Conservation (phyloP, 2,888 invertebrate species). For the Ametastegia equiseti region DNA sequence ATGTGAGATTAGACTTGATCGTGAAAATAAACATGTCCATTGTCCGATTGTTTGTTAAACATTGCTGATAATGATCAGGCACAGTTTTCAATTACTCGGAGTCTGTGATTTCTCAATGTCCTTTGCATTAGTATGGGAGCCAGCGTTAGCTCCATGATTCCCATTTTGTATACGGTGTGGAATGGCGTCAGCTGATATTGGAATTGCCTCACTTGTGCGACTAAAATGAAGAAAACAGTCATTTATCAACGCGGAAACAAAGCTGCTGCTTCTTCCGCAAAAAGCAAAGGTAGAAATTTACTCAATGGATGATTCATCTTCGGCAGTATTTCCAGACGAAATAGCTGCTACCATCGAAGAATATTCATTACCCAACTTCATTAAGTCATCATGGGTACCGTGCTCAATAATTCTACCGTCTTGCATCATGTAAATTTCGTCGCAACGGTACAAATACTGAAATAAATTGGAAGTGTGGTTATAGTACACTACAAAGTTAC, state of each 20-base stretch:
- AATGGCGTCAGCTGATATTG: background rate
- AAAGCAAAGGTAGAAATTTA: background rate
- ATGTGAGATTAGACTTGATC: background rate
- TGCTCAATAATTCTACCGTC: conserved; percentile 78
- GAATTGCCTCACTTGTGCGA: background rate
- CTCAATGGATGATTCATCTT: background rate
- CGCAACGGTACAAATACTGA: conserved; percentile 78
- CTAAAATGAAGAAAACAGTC: background rate
- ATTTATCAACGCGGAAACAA: background rate
- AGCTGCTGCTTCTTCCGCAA: background rate
- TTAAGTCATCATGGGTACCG: conserved; percentile 78
- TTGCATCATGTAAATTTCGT: conserved; percentile 79
- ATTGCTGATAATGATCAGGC: background rate
- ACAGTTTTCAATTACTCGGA: background rate
- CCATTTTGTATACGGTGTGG: background rate
- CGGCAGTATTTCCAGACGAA: conserved; percentile 40
- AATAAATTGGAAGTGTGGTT: background rate
- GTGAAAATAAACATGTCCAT: background rate
- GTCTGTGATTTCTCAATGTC: background rate
- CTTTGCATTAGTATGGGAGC: background rate
- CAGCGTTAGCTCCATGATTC: background rate
- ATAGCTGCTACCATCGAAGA: conserved; percentile 65
- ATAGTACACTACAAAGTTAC: too few relatives aligned
- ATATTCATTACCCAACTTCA: conserved; percentile 72
- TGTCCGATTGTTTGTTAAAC: background rate